Conservation (phyloP, 2,888 invertebrate species). For the Drosophila mimetica region DNA sequence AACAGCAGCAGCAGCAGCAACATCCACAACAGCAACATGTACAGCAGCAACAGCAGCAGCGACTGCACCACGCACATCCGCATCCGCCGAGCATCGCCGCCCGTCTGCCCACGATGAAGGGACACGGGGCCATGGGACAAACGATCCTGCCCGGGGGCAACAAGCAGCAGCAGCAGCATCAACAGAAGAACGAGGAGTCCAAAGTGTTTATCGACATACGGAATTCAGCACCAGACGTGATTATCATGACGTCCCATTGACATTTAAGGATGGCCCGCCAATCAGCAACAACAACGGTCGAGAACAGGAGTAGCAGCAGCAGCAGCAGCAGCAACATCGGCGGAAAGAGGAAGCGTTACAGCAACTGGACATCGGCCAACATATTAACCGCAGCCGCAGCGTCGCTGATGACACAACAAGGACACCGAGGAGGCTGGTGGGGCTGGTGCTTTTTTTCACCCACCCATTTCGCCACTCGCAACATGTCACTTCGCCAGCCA, state of each 20-base stretch:
- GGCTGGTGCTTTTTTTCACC: background rate
- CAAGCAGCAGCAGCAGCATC: constrained; percentile 45
- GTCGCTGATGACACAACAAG: constrained; percentile 62
- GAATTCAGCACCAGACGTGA: constrained; percentile 95
- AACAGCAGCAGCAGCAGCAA: constrained; percentile 77
- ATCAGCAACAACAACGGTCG: constrained; percentile 49
- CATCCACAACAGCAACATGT: constrained; percentile 41
- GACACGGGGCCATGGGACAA: constrained; percentile 35
- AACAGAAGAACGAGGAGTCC: constrained; percentile 80
- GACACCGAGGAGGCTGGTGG: constrained; percentile 33
- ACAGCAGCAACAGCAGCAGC: constrained; percentile 35
- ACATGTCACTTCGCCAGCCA: too few species aligned
- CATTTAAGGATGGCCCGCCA: constrained; percentile 84
- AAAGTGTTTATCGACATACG: constrained; percentile 93
- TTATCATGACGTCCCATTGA: constrained; percentile 91
- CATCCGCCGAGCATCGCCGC: constrained; percentile 60
- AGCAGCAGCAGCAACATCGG: constrained; percentile 19
- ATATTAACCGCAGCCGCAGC: constrained; percentile 73
- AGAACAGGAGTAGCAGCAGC: constrained; percentile 20
- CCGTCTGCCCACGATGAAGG: constrained; percentile 55
- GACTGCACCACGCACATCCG: constrained; percentile 47
- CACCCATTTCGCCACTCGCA: background rate
- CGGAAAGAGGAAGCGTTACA: constrained; percentile 18
- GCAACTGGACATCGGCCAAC: constrained; percentile 57
- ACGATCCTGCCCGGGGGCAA: constrained; percentile 37